Base-by-base conservation (phyloP, 2,888 invertebrate species). In the Stegophylla sp. region DNA sequence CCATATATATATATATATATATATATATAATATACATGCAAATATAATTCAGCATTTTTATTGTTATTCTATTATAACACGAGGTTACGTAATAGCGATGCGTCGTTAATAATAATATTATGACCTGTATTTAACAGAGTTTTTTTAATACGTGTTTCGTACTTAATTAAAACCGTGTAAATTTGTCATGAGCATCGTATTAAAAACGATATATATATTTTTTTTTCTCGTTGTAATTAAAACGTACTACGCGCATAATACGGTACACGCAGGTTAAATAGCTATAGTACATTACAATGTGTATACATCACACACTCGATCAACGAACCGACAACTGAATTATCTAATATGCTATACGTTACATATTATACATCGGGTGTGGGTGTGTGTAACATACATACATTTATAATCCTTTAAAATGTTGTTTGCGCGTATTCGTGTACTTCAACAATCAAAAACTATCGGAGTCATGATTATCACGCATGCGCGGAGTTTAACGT, bases 111-210 rank as follows among this genome's bases (percentile, higher is more conserved):
- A 23, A 7, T n/a, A n/a, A n/a, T 20, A 5, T 28, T 59, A 26
- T 26, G n/a, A n/a, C n/a, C n/a, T n/a, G 34, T 34, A 34, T 34
- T 28, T 41, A 43, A 17, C 43, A 3, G 9, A 23, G 23, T 59
- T 56, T 3, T 53, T 71, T n/a, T n/a, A 34, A n/a, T 28, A 23
- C 71, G 53, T 23, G 71, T 71, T 69, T n/a, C 7, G 51, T 51
- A 43, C 41, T 72, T 72, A 72, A 72, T 72, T 72, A 72, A 23
- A 72, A 41, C 12, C 43, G 56, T 72, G 72, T 72, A 59, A 41
- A 23, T 72, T 72, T 72, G 72, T 72, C 41, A 69, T 56, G 56
- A 43, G 12, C 56, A 56, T 72, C 56, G 23, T 56, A 61, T 61
- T 28, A 61, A 61, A 61, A 61, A 61, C 28, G 61, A 20, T 56